Percentiles rank a stretch among this genome's conserved stretches.
Conservation (phyloP, 2,888 invertebrate genomes). For the Metacarcinus magister region DNA sequence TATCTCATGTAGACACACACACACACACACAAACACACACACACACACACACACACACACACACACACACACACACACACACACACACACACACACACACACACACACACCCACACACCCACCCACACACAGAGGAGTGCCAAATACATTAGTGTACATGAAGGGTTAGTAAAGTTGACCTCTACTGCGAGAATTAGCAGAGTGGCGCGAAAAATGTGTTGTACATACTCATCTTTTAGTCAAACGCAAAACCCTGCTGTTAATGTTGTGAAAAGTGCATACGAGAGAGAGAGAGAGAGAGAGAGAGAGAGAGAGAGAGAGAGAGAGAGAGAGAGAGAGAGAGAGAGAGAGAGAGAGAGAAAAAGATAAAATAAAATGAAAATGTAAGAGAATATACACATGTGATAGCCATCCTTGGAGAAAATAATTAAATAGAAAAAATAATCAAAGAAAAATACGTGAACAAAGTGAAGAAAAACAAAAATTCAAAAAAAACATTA, state of each 20-base stretch:
- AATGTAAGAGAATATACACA: no score
- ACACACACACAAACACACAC: constrained; percentile 6
- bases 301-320: constrained; percentile 37
- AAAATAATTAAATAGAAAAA: no score
- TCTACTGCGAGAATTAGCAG: neutral
- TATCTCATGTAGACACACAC: neutral
- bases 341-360: constrained; percentile 40
- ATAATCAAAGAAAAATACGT: no score
- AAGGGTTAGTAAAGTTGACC: neutral
- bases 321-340: constrained; percentile 26
- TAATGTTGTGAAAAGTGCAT: neutral
- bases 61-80: neutral
- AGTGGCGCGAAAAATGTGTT: neutral
- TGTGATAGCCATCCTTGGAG: no score
- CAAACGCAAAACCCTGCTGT: neutral
- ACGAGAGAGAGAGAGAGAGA: neutral
- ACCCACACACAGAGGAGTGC: neutral
- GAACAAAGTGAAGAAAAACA: no score
- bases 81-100: no score
- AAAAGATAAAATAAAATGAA: no score
- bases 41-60: constrained; percentile 15
- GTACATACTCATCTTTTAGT: neutral
- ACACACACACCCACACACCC: no score
- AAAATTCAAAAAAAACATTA: no score
- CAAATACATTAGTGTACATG: neutral